Base-by-base conservation (phyloP, 37 sponge, comb jelly and placozoan genomes). In the Agelas oroides region DNA sequence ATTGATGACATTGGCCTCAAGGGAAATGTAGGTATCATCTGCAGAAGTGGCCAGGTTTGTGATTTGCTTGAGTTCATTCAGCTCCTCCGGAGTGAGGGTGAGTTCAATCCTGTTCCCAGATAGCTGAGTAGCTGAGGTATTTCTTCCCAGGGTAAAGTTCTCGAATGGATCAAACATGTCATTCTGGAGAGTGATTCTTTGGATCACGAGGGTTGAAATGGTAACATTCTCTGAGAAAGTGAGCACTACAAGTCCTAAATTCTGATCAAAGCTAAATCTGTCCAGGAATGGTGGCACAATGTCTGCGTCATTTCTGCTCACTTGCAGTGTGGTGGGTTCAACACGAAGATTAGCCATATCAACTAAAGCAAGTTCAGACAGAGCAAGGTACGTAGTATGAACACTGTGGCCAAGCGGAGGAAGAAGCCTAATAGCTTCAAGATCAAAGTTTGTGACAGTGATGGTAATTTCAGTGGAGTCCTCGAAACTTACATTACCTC, bases 381-480 rank as follows among this genome's bases (percentile, higher is more conserved):
- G 30, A 19, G 90, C 25, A 15, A 96, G 59, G 59, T 75, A 94
- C 0, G 90, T 89, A 56, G 87, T 79, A 20, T 62, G n/a, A 28
- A 75, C 46, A 18, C 36, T 56, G 41, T 80, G 87, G 21, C 94
- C 97, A 53, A 96, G 92, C 59, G 92, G 94, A 21, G 89, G 97
- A 46, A 85, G 55, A 25, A 78, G 65, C 40, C 94, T 54, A 20
- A 96, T 93, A 14, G 71, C 73, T 52, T 94, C 86, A 36, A 91
- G 79, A 70, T 96, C 94, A 66, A 24, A 40, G 27, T 59, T 41
- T 17, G 70, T 84, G 28, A 91, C 89, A 41, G 86, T 91, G 73
- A 96, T 82, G 11, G 85, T 90, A 67, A 96, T 70, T 21, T 68
- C 84, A 1, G 97, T 91, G 36, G 97, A 96, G 69, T 96, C 83